phyloP scores from a whole-genome alignment of 2,888 invertebrate genomes.

The Uropetala carovei region DNA sequence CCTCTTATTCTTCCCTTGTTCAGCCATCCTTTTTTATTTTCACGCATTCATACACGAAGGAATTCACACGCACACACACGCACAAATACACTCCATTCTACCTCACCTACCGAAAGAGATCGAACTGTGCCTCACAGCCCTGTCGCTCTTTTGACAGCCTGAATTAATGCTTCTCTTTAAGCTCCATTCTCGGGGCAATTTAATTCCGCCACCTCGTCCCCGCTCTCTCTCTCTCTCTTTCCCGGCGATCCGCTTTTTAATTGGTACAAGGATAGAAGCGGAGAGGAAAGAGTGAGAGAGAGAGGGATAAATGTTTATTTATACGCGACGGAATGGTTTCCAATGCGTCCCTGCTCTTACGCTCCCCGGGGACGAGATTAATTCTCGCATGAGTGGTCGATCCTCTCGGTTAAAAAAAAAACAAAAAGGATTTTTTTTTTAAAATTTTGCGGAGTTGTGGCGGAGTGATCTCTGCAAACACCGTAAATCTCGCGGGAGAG shows the following conservation, averaged over 20 bases:
- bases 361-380: neutral
- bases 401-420: neutral
- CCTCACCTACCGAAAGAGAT: neutral
- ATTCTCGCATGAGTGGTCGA: conserved; percentile 9
- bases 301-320: conserved; percentile 1
- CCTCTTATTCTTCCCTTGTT: too few relatives aligned
- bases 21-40: too few relatives aligned
- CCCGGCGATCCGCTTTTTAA: neutral
- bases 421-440: neutral
- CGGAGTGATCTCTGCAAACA: neutral
- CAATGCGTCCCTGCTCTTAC: neutral
- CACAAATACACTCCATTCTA: neutral
- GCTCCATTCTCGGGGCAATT: conserved; percentile 4
- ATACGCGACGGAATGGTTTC: neutral
- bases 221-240: neutral
- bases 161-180: conserved; percentile 24
- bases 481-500: conserved; percentile 17
- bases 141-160: conserved; percentile 6
- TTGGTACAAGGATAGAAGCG: conserved; percentile 6
- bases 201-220: neutral
- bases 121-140: neutral
- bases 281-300: neutral
- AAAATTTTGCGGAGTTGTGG: neutral
- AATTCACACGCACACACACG: neutral
- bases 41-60: too few relatives aligned